phyloP scores from a whole-genome alignment of 2,888 invertebrate genomes.

The Chalcosyrphus nemorum region DNA sequence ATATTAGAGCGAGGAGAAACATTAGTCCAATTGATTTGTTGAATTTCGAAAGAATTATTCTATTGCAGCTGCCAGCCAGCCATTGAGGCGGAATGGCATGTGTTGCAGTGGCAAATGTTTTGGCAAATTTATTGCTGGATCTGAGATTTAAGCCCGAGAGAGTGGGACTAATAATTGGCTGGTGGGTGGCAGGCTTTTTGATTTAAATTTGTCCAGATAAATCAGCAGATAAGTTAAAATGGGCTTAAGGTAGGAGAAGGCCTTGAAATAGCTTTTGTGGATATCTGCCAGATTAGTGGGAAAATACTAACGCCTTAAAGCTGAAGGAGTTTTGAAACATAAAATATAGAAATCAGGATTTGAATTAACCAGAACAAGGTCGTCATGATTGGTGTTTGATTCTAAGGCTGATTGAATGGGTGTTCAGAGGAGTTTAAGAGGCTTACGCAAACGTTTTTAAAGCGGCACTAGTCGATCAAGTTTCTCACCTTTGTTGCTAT shows the following conservation, averaged over 20 bases:
- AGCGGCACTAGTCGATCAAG: too few species aligned
- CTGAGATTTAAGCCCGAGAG: neutral
- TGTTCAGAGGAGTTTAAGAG: too few species aligned
- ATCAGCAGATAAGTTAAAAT: neutral
- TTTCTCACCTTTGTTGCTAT: too few species aligned
- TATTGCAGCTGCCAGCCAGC: conserved; percentile 37
- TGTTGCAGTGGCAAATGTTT: conserved; percentile 23
- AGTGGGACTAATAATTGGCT: conserved; percentile 25
- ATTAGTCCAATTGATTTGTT: conserved; percentile 48
- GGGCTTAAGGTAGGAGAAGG: neutral
- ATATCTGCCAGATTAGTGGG: neutral
- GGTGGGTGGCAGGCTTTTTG: conserved; percentile 1
- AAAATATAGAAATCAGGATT: too few species aligned
- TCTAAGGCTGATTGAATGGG: too few species aligned
- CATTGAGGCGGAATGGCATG: conserved; percentile 58
- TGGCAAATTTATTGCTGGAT: conserved; percentile 16
- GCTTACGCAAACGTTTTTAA: too few species aligned
- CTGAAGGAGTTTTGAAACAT: neutral
- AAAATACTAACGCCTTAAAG: neutral
- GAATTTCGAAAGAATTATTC: conserved; percentile 68
- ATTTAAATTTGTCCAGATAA: neutral
- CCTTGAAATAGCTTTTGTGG: neutral
- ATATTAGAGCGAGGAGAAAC: conserved; percentile 63
- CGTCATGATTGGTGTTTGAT: too few species aligned
- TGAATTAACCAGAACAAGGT: too few species aligned